These are phyloP conservation scores for Elgaria multicarinata DNA, from an alignment of 2,113 vertebrate genomes.

Conservation along the genomic window DNA sequence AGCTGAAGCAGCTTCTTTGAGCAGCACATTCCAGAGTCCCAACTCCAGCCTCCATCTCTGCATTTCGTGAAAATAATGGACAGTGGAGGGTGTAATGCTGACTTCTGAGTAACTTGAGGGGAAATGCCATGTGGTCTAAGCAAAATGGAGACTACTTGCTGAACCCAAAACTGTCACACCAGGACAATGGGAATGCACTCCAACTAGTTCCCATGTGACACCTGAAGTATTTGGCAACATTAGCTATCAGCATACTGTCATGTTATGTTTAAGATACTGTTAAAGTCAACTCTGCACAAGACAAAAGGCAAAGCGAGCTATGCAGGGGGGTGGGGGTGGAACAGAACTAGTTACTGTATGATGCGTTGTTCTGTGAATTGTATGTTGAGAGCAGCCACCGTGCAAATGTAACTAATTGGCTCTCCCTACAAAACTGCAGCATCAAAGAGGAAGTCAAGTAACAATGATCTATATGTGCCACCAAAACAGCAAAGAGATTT, in stretches of 20 bases:
- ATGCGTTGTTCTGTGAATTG: neutral
- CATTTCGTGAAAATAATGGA: neutral
- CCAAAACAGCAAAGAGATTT: slow-evolving; percentile 9
- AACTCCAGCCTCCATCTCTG: neutral
- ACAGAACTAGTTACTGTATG: neutral
- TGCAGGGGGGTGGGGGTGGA: neutral
- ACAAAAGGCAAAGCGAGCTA: neutral
- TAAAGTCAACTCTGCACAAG: neutral
- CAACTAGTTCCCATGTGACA: neutral
- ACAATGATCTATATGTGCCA: neutral
- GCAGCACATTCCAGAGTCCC: neutral
- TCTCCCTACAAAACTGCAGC: slow-evolving; percentile 37
- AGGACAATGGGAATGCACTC: neutral
- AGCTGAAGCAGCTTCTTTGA: neutral
- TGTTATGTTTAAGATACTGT: neutral
- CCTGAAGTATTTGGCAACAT: neutral
- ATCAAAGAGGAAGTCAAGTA: slow-evolving; percentile 43
- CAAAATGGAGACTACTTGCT: neutral
- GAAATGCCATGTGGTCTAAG: neutral
- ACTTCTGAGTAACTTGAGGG: neutral
- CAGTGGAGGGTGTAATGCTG: neutral
- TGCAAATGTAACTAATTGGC: slow-evolving; percentile 2
- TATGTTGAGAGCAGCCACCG: neutral
- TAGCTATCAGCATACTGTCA: neutral
- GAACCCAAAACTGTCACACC: neutral